phyloP scores from a whole-genome alignment of 2,113 vertebrate species.

The Pteronura brasiliensis region DNA sequence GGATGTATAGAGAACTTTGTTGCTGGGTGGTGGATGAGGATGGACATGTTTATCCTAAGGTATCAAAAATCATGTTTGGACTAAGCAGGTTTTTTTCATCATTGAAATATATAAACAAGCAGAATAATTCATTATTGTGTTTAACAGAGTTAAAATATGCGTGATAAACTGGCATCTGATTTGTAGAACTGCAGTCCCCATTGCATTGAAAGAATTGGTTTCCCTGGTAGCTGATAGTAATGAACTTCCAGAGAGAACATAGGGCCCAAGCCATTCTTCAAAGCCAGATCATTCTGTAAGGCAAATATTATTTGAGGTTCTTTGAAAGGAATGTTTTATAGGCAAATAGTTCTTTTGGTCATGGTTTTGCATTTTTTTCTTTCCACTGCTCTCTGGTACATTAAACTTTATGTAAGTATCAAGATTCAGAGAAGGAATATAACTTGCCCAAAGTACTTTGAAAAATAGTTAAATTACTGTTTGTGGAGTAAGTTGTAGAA shows the following conservation, averaged over 20 bases:
- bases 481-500: slow-evolving; percentile 3
- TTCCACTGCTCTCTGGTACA: background rate
- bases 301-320: background rate
- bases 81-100: background rate
- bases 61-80: slow-evolving; percentile 14
- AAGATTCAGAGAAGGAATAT: slow-evolving; percentile 36
- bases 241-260: slow-evolving; percentile 28
- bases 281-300: background rate
- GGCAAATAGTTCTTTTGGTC: background rate
- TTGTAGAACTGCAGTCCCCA: background rate
- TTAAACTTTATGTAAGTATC: background rate
- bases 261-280: slow-evolving; percentile 22
- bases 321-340: background rate
- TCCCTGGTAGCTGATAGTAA: background rate
- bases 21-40: background rate
- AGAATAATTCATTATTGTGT: background rate
- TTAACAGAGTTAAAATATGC: background rate
- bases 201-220: background rate
- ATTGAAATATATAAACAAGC: background rate
- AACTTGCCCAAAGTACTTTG: slow-evolving; percentile 20
- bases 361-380: slow-evolving; percentile 24
- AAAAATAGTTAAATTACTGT: slow-evolving; percentile 19
- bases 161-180: background rate
- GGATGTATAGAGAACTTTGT: background rate
- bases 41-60: background rate